These are phyloP conservation scores for Caracal caracal DNA, from an alignment of 2,113 vertebrate genomes.

Conservation along the genomic window DNA sequence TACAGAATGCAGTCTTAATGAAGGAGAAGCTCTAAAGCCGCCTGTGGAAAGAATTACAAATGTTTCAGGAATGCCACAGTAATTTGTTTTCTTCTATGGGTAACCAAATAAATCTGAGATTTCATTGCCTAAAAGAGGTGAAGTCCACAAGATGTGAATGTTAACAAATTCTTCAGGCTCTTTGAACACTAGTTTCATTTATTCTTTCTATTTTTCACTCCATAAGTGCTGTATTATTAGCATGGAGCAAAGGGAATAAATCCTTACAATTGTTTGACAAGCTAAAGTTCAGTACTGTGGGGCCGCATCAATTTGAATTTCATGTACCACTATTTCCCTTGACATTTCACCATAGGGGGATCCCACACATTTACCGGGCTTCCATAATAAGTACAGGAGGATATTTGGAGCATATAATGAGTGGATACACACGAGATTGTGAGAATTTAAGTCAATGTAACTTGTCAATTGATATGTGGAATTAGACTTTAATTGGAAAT, in stretches of 20 bases:
- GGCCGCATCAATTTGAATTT: neutral
- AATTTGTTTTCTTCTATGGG: conserved; percentile 80
- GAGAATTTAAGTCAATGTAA: neutral
- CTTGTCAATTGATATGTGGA: neutral
- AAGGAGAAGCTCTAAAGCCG: conserved; percentile 64
- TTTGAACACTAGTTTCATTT: conserved; percentile 31
- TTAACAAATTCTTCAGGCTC: conserved; percentile 40
- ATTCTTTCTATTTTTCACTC: conserved; percentile 39
- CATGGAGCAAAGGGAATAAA: conserved; percentile 37
- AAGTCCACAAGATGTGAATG: conserved; percentile 12
- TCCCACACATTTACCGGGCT: neutral
- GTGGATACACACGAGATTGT: neutral
- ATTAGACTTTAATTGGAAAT: conserved; percentile 27
- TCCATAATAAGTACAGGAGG: neutral
- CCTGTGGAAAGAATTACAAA: conserved; percentile 80
- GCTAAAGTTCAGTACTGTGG: neutral
- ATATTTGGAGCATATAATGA: neutral
- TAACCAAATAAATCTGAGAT: conserved; percentile 69
- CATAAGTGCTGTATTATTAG: neutral
- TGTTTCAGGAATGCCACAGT: conserved; percentile 74
- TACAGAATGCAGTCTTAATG: conserved; percentile 78
- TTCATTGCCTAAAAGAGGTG: conserved; percentile 7
- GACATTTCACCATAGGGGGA: neutral
- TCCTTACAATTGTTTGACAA: conserved; percentile 35
- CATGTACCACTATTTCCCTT: neutral